A percentile compares a stretch with the other conserved stretches of the same genome.
These are phyloP conservation scores for Temnothorax nylanderi DNA, from an alignment of 1,140 invertebrate species.

Conservation along the genomic window DNA sequence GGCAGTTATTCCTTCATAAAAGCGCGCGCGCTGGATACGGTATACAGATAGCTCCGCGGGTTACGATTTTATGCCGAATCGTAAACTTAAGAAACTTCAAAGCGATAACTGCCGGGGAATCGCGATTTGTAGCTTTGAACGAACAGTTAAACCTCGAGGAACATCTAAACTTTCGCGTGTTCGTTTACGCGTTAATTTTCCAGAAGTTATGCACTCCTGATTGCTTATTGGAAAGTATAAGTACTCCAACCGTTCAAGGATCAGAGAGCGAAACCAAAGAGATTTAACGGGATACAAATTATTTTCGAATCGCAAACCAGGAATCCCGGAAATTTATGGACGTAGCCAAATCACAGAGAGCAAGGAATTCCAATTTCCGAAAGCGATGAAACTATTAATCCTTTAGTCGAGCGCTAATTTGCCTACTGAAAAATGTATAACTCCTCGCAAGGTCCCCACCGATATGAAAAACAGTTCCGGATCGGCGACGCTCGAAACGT, in stretches of 20 bases:
- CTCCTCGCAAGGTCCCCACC: neutral
- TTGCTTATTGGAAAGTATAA: neutral
- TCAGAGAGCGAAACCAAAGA: neutral
- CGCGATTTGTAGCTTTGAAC: constrained; percentile 23
- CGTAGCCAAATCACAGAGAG: neutral
- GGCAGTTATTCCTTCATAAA: constrained; percentile 49
- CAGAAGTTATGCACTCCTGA: neutral
- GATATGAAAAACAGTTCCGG: constrained; percentile 1
- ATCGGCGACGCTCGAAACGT: neutral
- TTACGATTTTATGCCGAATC: constrained; percentile 33
- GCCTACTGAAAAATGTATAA: neutral
- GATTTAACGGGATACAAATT: neutral
- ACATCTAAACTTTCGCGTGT: neutral
- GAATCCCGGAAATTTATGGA: neutral
- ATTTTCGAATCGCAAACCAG: neutral
- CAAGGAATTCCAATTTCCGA: neutral
- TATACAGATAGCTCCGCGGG: neutral
- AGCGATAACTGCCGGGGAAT: constrained; percentile 41
- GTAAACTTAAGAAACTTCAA: constrained; percentile 55
- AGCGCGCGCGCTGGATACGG: neutral
- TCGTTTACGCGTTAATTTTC: constrained; percentile 13
- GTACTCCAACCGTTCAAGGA: neutral
- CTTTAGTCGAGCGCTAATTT: neutral
- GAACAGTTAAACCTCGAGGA: constrained; percentile 16
- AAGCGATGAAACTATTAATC: no score